phyloP scores from a whole-genome alignment of 2,113 vertebrate genomes.

The Cathartes aura region DNA sequence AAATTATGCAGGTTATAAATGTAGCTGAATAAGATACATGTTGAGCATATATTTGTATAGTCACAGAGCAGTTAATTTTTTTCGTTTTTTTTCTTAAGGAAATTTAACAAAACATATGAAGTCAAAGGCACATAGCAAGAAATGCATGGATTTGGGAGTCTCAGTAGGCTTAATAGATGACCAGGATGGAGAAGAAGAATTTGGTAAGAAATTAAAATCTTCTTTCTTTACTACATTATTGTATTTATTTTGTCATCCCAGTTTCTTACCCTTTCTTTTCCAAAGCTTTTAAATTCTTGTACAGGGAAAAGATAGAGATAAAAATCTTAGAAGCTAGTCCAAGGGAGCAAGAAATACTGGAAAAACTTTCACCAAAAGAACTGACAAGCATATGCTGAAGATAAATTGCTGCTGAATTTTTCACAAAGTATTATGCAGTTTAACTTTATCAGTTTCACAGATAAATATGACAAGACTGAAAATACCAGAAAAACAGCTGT shows the following conservation, averaged over 20 bases:
- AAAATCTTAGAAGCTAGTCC: background rate
- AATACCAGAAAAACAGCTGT: constrained; percentile 42
- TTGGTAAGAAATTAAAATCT: constrained; percentile 82
- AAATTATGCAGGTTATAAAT: background rate
- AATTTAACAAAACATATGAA: constrained; percentile 99
- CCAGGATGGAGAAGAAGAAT: constrained; percentile 95
- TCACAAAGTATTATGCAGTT: constrained; percentile 9
- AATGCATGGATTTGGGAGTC: constrained; percentile 96
- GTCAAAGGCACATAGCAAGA: constrained; percentile 99
- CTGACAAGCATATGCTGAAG: constrained; percentile 38
- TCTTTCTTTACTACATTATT: background rate
- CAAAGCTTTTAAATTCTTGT: background rate
- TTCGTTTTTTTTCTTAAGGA: constrained; percentile 76
- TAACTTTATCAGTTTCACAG: constrained; percentile 29
- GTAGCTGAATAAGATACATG: background rate
- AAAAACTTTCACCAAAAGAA: background rate
- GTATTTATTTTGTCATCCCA: background rate
- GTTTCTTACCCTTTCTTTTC: background rate
- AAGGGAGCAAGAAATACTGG: background rate
- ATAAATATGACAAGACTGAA: constrained; percentile 40
- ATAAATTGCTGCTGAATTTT: constrained; percentile 40
- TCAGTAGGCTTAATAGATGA: constrained; percentile 88
- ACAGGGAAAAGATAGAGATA: background rate
- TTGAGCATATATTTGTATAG: background rate
- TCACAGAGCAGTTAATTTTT: background rate